A percentile compares a stretch with the other conserved stretches of the same genome.
phyloP scores from a whole-genome alignment of 2,888 invertebrate genomes.

The Micoletzkya japonica region DNA sequence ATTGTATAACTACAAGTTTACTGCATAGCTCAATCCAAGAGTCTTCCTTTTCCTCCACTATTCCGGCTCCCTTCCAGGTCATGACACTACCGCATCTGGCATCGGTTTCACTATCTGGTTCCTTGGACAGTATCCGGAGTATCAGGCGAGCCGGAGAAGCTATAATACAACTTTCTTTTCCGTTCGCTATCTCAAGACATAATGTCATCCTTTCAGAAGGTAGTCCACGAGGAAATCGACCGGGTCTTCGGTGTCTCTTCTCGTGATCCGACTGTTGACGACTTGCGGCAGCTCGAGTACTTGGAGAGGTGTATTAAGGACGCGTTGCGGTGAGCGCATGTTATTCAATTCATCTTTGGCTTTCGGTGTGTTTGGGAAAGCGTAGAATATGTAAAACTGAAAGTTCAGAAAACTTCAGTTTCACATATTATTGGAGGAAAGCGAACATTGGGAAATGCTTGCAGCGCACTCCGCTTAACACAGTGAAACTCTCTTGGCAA shows the following conservation, averaged over 20 bases:
- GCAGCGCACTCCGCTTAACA: background rate
- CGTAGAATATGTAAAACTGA: background rate
- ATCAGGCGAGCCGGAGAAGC: too few species aligned
- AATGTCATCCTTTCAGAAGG: slow-evolving; percentile 27
- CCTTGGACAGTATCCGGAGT: slow-evolving; percentile 64
- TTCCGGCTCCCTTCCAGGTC: slow-evolving; percentile 59
- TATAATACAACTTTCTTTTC: background rate
- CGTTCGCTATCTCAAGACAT: too few species aligned
- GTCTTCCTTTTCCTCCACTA: too few species aligned
- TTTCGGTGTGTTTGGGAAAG: background rate
- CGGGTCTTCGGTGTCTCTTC: slow-evolving; percentile 38
- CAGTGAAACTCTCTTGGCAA: too few species aligned
- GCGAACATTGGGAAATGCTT: too few species aligned
- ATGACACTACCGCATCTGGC: slow-evolving; percentile 66
- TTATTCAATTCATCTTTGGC: background rate
- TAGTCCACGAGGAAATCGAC: slow-evolving; percentile 42
- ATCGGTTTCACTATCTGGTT: slow-evolving; percentile 65
- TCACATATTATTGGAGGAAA: slow-evolving; percentile 1
- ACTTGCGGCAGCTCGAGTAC: slow-evolving; percentile 55
- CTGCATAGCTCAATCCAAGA: too few species aligned
- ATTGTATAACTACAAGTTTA: too few species aligned
- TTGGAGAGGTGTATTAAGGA: slow-evolving; percentile 62
- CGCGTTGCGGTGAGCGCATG: slow-evolving; percentile 19
- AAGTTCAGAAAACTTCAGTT: background rate
- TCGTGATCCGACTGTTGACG: slow-evolving; percentile 61